These are phyloP conservation scores for Anoplopoma fimbria DNA, from an alignment of 2,113 vertebrate species.

Conservation along the genomic window DNA sequence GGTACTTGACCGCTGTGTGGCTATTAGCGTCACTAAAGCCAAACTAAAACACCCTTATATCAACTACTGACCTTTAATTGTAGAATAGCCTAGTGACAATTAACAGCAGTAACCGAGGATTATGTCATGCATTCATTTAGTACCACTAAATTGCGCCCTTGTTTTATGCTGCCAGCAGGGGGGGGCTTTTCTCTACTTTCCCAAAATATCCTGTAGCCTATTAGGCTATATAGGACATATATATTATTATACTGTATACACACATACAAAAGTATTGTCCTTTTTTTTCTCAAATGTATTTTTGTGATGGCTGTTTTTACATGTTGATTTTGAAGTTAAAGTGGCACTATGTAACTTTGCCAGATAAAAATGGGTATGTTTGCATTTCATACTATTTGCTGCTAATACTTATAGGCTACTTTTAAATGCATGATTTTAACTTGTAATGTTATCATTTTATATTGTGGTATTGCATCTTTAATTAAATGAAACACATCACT, in stretches of 20 bases:
- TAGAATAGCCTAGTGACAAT: background rate
- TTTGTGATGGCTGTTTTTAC: background rate
- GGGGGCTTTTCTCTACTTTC: background rate
- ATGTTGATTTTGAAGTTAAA: background rate
- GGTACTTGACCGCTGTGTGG: background rate
- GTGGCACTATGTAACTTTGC: background rate
- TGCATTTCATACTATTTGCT: background rate
- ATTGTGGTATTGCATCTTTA: background rate
- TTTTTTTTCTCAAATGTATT: background rate
- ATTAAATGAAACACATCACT: conserved; percentile 2
- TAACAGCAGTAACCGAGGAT: background rate
- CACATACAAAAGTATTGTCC: background rate
- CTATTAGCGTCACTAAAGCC: background rate
- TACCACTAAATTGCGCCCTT: no score
- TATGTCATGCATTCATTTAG: background rate
- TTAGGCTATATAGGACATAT: background rate
- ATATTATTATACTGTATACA: background rate
- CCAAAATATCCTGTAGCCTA: background rate
- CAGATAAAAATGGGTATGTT: background rate
- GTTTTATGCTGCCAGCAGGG: no score
- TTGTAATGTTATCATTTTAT: background rate
- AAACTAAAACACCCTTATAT: background rate
- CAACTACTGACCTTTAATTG: background rate
- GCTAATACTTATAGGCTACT: background rate
- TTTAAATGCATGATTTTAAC: background rate